Evolutionary conservation across 2,888 invertebrate species (phyloP).

Genomic region (Argyresthia albistria): DNA sequence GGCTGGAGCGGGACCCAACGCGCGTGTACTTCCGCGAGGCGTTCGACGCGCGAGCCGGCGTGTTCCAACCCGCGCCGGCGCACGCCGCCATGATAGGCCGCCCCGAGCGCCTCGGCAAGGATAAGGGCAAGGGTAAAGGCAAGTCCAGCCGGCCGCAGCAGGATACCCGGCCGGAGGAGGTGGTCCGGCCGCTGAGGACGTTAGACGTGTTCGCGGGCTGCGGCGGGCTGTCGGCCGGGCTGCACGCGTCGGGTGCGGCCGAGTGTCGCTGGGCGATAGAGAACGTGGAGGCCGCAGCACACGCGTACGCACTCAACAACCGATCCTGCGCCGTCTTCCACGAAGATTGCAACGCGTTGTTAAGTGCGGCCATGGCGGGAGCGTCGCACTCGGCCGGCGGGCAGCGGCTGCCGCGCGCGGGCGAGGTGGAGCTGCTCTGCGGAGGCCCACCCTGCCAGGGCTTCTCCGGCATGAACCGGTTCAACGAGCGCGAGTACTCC

Average conservation of each 20-base stretch:
- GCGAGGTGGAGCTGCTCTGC: constrained; percentile 87
- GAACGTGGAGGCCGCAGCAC: constrained; percentile 82
- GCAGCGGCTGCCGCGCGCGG: constrained; percentile 77
- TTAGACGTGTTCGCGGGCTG: constrained; percentile 91
- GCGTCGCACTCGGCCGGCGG: constrained; percentile 59
- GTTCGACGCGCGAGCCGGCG: constrained; percentile 71
- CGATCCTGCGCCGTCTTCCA: constrained; percentile 80
- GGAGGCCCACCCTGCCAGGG: constrained; percentile 94
- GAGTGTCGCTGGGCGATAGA: constrained; percentile 88
- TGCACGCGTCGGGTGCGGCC: constrained; percentile 78
- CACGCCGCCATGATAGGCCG: constrained; percentile 72
- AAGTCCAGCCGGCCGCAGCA: constrained; percentile 53
- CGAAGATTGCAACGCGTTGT: constrained; percentile 85
- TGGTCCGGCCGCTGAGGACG: constrained; percentile 71
- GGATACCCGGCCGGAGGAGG: constrained; percentile 29
- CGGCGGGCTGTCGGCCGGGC: constrained; percentile 84
- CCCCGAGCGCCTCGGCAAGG: constrained; percentile 71
- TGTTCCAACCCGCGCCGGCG: constrained; percentile 75
- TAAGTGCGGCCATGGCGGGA: constrained; percentile 78
- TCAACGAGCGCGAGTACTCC: constrained; percentile 87
- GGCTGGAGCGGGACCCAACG: constrained; percentile 75
- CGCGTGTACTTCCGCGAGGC: constrained; percentile 83
- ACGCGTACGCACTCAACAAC: constrained; percentile 85
- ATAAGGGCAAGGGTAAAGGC: constrained; percentile 78
- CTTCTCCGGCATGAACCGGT: constrained; percentile 91